Conservation (phyloP, 2,113 vertebrate genomes). For the Hyperopisus bebe region DNA sequence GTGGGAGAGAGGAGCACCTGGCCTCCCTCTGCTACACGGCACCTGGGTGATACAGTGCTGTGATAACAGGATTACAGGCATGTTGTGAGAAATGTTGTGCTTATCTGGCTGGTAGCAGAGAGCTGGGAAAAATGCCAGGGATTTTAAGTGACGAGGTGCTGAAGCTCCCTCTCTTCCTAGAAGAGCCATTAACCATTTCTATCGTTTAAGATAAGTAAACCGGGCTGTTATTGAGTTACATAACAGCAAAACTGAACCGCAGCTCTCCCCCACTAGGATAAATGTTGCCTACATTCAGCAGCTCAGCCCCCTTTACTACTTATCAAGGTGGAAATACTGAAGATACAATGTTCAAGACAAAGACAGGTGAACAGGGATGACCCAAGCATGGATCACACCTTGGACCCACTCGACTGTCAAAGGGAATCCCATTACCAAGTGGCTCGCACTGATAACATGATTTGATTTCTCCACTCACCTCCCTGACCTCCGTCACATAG, state of each 20-base stretch:
- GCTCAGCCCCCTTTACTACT: background rate
- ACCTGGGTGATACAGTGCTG: background rate
- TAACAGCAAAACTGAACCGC: background rate
- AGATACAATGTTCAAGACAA: background rate
- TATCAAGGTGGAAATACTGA: background rate
- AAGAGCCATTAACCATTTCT: background rate
- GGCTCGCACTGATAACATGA: background rate
- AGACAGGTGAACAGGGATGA: background rate
- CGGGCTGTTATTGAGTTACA: background rate
- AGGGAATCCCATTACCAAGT: background rate
- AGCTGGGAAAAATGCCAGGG: background rate
- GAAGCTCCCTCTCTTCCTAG: background rate
- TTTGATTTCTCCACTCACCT: conserved; percentile 62
- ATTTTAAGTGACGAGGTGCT: background rate
- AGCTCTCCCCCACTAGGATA: background rate
- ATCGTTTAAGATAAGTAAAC: background rate
- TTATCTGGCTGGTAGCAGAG: conserved; percentile 4
- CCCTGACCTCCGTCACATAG: conserved; percentile 90
- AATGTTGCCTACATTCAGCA: background rate
- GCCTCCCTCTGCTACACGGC: background rate
- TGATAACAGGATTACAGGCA: background rate
- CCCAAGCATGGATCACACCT: background rate
- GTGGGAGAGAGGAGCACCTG: background rate
- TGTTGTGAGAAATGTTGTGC: background rate
- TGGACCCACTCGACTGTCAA: background rate